These are phyloP conservation scores for Oncorhynchus masou DNA, from an alignment of 2,113 vertebrate species.

Conservation along the genomic window DNA sequence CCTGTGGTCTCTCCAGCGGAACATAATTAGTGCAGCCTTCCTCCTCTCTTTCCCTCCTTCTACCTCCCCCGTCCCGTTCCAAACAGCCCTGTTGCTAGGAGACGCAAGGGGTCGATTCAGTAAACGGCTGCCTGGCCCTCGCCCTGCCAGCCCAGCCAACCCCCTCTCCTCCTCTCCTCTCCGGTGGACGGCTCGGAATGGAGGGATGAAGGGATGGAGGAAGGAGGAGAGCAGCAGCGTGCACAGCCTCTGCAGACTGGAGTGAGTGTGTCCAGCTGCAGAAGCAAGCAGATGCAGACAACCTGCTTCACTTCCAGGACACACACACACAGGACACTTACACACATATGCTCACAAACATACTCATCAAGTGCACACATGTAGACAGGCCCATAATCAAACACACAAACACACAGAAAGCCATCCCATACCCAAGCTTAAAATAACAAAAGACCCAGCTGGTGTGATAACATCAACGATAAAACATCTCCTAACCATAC, in stretches of 20 bases:
- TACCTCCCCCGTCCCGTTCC: slow-evolving; percentile 45
- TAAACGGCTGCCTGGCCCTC: slow-evolving; percentile 41
- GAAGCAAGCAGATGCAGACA: slow-evolving; percentile 15
- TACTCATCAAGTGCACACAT: neutral
- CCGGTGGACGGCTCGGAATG: slow-evolving; percentile 31
- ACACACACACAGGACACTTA: neutral
- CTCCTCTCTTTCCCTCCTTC: too few species aligned
- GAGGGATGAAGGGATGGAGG: slow-evolving; percentile 29
- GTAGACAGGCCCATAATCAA: slow-evolving; percentile 6
- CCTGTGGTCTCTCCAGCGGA: slow-evolving; percentile 43
- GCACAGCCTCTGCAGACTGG: slow-evolving; percentile 16
- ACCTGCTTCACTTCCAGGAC: slow-evolving; percentile 11
- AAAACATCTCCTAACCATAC: neutral
- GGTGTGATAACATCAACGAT: neutral
- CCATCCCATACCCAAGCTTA: neutral
- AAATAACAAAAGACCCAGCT: slow-evolving; percentile 7
- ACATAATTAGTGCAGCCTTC: slow-evolving; percentile 50
- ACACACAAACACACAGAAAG: too few species aligned
- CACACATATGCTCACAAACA: neutral
- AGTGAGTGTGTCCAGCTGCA: slow-evolving; percentile 8
- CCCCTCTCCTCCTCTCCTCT: neutral
- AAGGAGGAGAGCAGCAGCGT: neutral
- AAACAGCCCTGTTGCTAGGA: slow-evolving; percentile 71
- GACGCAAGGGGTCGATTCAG: slow-evolving; percentile 65
- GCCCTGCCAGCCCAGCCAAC: neutral